Evolutionary conservation across 2,888 invertebrate genomes (phyloP).

Genomic region (Yponomeuta cagnagella): DNA sequence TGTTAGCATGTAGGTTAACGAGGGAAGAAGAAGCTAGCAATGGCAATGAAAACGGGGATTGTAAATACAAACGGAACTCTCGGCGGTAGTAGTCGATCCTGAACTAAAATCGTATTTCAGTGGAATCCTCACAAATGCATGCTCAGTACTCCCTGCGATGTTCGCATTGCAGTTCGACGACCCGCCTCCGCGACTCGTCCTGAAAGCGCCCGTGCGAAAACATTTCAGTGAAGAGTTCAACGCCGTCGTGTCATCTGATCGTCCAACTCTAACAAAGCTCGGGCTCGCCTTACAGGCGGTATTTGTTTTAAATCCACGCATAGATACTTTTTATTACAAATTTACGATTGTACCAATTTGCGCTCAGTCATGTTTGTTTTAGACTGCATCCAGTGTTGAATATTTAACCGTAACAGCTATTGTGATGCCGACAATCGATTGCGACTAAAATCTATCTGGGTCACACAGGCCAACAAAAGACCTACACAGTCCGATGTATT

Average conservation of each 20-base stretch:
- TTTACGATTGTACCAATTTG: background rate
- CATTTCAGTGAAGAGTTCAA: background rate
- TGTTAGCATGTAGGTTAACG: constrained; percentile 13
- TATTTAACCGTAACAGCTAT: constrained; percentile 26
- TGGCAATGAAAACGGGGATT: constrained; percentile 15
- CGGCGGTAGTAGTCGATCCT: background rate
- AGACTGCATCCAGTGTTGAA: constrained; percentile 7
- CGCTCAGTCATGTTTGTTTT: constrained; percentile 3
- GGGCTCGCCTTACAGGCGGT: background rate
- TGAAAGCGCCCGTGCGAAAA: constrained; percentile 35
- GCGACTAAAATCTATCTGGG: constrained; percentile 56
- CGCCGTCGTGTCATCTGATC: background rate
- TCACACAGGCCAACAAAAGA: constrained; percentile 59
- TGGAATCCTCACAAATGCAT: constrained; percentile 72
- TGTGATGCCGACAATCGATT: constrained; percentile 51
- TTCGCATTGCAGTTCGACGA: constrained; percentile 71
- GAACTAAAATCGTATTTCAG: constrained; percentile 72
- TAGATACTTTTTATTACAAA: background rate
- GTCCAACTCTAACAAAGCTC: background rate
- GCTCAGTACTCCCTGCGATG: constrained; percentile 57
- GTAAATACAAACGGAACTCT: constrained; percentile 3
- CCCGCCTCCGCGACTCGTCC: constrained; percentile 53
- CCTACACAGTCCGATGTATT: constrained; percentile 38
- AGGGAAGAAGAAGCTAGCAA: constrained; percentile 11
- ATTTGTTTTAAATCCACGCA: background rate